These are phyloP conservation scores for Drosophila neonasuta DNA, from an alignment of 2,888 invertebrate species.

Conservation along the genomic window DNA sequence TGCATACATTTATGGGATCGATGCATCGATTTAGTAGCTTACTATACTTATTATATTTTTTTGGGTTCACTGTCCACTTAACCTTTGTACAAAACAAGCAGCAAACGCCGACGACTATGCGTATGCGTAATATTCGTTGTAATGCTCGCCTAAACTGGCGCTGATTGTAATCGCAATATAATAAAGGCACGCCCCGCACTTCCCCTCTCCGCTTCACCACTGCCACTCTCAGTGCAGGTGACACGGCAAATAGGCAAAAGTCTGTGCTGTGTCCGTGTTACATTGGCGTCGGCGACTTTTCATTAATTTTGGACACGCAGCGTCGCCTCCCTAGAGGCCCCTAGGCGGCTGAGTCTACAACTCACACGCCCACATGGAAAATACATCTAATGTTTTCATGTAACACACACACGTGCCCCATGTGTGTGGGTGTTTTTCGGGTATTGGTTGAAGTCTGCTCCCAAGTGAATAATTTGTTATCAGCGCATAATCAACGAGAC, in stretches of 20 bases:
- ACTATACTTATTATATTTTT: not conserved
- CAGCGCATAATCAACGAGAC: slow-evolving; percentile 79
- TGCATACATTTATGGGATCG: slow-evolving; percentile 27
- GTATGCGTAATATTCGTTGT: slow-evolving; percentile 61
- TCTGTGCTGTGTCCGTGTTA: slow-evolving; percentile 21
- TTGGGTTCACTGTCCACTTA: slow-evolving; percentile 20
- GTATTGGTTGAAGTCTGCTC: slow-evolving; percentile 67
- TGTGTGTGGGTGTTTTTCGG: slow-evolving; percentile 28
- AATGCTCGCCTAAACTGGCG: slow-evolving; percentile 52
- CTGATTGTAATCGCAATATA: slow-evolving; percentile 62
- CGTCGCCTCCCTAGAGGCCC: slow-evolving; percentile 22
- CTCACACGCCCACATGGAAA: slow-evolving; percentile 10
- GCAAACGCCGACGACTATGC: slow-evolving; percentile 23
- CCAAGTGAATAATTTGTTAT: slow-evolving; percentile 80
- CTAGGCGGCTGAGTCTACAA: slow-evolving; percentile 29
- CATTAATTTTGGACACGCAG: slow-evolving; percentile 77
- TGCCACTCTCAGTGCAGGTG: slow-evolving; percentile 42
- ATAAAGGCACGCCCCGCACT: slow-evolving; percentile 39
- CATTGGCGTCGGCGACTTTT: slow-evolving; percentile 57
- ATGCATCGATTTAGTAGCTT: slow-evolving; percentile 46
- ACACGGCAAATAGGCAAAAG: slow-evolving; percentile 62
- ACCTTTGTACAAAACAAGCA: slow-evolving; percentile 16
- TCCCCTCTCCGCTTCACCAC: not conserved
- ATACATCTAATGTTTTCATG: slow-evolving; percentile 64
- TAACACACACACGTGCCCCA: slow-evolving; percentile 37